Evolutionary conservation across 2,113 vertebrate species (phyloP).

Genomic region (Leucoraja erinaceus): DNA sequence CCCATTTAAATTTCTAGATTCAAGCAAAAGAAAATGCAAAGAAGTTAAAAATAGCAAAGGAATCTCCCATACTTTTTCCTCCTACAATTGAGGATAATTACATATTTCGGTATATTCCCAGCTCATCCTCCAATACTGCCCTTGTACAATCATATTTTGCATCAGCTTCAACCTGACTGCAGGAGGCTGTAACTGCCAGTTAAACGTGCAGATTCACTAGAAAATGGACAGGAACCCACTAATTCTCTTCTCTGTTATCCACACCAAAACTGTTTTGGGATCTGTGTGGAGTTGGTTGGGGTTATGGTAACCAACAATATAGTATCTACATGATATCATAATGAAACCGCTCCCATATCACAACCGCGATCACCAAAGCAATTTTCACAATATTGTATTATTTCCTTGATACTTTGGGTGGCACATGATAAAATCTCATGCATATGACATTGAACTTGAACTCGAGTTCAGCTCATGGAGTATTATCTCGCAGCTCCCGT

Average conservation of each 20-base stretch:
- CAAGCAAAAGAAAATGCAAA: not conserved
- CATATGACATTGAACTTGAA: too few relatives aligned
- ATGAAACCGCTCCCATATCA: not conserved
- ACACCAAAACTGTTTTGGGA: not conserved
- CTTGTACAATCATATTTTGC: not conserved
- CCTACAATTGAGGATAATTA: not conserved
- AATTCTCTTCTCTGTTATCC: not conserved
- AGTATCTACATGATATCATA: not conserved
- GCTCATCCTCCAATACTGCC: not conserved
- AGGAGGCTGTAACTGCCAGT: not conserved
- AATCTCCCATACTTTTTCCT: not conserved
- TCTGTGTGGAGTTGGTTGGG: not conserved
- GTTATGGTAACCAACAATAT: not conserved
- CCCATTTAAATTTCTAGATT: not conserved
- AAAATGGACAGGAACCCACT: not conserved
- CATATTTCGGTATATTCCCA: not conserved
- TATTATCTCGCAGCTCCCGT: too few relatives aligned
- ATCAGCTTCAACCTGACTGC: not conserved
- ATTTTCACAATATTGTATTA: not conserved
- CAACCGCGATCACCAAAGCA: not conserved
- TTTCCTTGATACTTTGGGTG: not conserved
- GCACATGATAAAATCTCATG: too few relatives aligned
- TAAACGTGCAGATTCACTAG: not conserved
- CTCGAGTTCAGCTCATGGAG: too few relatives aligned
- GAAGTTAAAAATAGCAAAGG: not conserved